A percentile compares a stretch with the other conserved stretches of the same genome.
phyloP scores from a whole-genome alignment of 2,113 vertebrate genomes.

The Opisthocomus hoazin region DNA sequence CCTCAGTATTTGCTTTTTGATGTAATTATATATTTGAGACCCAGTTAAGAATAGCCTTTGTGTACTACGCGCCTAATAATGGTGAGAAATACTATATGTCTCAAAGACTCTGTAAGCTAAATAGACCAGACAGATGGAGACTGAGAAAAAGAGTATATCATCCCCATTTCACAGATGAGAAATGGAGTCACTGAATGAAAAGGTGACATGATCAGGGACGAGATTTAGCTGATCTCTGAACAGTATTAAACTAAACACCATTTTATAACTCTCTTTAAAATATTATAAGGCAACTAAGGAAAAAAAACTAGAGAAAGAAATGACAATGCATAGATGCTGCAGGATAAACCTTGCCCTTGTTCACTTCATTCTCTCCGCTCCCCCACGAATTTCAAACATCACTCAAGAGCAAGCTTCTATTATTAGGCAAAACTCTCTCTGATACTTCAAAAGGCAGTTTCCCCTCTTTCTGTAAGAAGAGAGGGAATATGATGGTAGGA shows the following conservation, averaged over 20 bases:
- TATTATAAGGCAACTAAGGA: background rate
- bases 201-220: background rate
- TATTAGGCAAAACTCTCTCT: constrained; percentile 12
- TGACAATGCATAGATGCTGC: background rate
- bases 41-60: background rate
- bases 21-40: background rate
- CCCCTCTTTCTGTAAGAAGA: background rate
- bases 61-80: accelerated
- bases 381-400: background rate
- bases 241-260: background rate
- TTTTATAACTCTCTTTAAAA: constrained; percentile 19
- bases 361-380: background rate
- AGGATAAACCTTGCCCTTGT: background rate
- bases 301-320: background rate
- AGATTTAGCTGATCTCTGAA: background rate
- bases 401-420: background rate
- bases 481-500: constrained; percentile 13
- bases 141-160: background rate
- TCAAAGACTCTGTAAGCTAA: background rate
- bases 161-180: background rate
- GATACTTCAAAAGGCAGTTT: background rate
- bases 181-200: background rate
- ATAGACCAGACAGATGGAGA: background rate
- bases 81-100: background rate
- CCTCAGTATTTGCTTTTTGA: background rate